These are phyloP conservation scores for Drosophila villosipedis DNA, from an alignment of 2,888 invertebrate genomes.

Conservation along the genomic window DNA sequence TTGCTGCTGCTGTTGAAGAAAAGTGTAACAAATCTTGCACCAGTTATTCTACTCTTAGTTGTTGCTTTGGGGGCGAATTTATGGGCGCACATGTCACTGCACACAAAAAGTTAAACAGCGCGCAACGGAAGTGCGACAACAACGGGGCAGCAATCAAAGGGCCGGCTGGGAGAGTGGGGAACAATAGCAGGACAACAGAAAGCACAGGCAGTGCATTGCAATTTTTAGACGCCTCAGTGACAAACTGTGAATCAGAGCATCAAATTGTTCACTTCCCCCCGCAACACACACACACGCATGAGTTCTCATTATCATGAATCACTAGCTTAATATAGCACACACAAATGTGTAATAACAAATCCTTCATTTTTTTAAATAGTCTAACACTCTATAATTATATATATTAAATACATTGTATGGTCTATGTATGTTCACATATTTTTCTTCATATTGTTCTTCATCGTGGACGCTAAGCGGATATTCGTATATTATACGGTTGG, in stretches of 20 bases:
- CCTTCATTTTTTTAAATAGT: too few relatives aligned
- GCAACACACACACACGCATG: conserved; percentile 12
- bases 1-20: conserved; percentile 33
- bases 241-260: conserved; percentile 63
- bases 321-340: conserved; percentile 57
- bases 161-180: too few relatives aligned
- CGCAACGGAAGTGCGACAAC: conserved; percentile 77
- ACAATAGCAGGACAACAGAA: conserved; percentile 65
- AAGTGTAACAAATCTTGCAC: conserved; percentile 70
- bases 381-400: too few relatives aligned
- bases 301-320: conserved; percentile 67
- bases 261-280: conserved; percentile 33
- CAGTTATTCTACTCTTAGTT: conserved; percentile 57
- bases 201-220: conserved; percentile 58
- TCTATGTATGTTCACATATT: too few relatives aligned
- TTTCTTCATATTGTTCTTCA: neutral
- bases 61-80: conserved; percentile 66
- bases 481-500: neutral
- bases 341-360: neutral
- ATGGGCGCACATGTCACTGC: conserved; percentile 77
- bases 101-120: conserved; percentile 81
- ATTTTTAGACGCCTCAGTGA: conserved; percentile 55
- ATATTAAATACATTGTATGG: too few relatives aligned
- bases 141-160: neutral
- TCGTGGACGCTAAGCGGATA: neutral